Evolutionary conservation across 2,113 vertebrate species (phyloP).

Genomic region (Odobenus rosmarus): DNA sequence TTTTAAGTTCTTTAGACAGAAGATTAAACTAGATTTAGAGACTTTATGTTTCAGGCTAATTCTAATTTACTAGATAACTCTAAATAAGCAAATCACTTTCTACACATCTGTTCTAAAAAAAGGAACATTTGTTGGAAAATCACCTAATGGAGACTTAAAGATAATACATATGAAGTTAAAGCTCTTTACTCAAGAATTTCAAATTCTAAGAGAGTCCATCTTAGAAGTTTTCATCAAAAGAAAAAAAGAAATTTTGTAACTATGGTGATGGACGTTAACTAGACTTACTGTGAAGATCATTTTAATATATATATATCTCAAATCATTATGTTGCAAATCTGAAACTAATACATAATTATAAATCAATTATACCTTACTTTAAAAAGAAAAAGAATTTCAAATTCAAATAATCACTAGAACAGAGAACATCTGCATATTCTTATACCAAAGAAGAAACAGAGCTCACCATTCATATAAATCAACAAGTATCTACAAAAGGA

Average conservation of each 20-base stretch:
- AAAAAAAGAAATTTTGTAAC: not conserved
- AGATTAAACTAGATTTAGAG: not conserved
- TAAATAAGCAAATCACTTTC: conserved; percentile 11
- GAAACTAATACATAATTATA: not conserved
- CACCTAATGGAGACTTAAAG: conserved; percentile 1
- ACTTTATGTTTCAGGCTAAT: not conserved
- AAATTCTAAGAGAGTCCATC: not conserved
- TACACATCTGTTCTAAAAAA: conserved; percentile 24
- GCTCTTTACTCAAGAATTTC: conserved; percentile 31
- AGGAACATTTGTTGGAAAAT: conserved; percentile 47
- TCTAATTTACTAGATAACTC: conserved; percentile 45
- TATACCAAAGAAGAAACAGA: conserved; percentile 16
- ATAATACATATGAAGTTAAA: not conserved
- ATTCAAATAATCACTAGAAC: conserved; percentile 1
- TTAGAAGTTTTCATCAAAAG: not conserved
- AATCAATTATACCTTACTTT: not conserved
- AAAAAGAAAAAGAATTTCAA: conserved; percentile 34
- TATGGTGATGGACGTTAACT: not conserved
- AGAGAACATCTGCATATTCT: not conserved
- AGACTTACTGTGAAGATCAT: not conserved
- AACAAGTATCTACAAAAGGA: not conserved
- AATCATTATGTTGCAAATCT: not conserved
- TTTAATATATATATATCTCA: not conserved
- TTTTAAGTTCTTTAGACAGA: conserved; percentile 49
- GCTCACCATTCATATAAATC: not conserved